Evolutionary conservation across 2,113 vertebrate genomes (phyloP).

Genomic region (Campylomormyrus tamandua): DNA sequence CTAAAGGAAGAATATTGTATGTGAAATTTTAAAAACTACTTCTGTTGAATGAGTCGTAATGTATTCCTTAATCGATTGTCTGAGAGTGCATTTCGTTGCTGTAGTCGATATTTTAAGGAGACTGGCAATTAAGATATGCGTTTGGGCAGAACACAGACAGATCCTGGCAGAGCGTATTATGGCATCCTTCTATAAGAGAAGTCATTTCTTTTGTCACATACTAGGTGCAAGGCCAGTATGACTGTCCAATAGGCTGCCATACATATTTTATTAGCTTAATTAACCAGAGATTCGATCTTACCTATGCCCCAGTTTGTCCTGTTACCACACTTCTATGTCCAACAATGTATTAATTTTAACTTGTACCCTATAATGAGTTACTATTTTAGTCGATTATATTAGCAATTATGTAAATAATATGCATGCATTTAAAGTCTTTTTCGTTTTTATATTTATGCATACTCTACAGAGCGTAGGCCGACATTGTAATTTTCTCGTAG

Average conservation of each 20-base stretch:
- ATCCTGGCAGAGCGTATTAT: not conserved
- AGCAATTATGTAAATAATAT: not conserved
- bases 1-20: not conserved
- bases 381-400: not conserved
- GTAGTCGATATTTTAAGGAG: not conserved
- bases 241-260: slow-evolving; percentile 55
- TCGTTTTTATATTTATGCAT: not conserved
- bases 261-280: slow-evolving; percentile 65
- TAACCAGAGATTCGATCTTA: slow-evolving; percentile 41
- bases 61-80: not conserved
- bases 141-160: not conserved
- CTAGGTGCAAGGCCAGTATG: slow-evolving; percentile 50
- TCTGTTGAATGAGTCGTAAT: not conserved
- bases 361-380: not conserved
- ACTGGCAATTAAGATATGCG: not conserved
- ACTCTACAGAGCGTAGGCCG: not conserved
- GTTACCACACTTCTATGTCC: not conserved
- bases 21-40: not conserved
- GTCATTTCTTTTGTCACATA: slow-evolving; percentile 25
- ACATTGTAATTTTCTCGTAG: not conserved
- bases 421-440: not conserved
- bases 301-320: not conserved
- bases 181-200: not conserved
- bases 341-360: not conserved
- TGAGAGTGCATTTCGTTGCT: not conserved